These are phyloP conservation scores for Drosophila colorata DNA, from an alignment of 2,888 invertebrate genomes.

Conservation along the genomic window DNA sequence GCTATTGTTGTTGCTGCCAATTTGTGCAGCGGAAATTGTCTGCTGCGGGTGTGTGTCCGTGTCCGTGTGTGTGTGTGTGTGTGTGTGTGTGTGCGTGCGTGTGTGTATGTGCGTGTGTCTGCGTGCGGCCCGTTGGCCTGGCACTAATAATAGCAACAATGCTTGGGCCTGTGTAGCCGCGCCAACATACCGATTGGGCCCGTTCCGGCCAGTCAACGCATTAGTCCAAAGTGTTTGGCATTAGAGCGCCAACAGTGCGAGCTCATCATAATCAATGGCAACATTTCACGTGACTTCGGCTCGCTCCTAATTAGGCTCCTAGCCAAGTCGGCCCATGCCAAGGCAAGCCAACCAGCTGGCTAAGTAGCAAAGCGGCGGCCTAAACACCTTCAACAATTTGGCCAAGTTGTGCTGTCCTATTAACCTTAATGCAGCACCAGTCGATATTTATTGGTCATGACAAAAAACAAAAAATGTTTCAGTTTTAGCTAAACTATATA, in stretches of 20 bases:
- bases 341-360: not conserved
- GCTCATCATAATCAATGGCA: slow-evolving; percentile 62
- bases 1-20: slow-evolving; percentile 38
- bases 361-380: not conserved
- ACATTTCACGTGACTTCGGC: slow-evolving; percentile 46
- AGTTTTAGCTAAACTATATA: slow-evolving; percentile 19
- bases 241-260: slow-evolving; percentile 42
- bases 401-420: slow-evolving; percentile 38
- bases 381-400: slow-evolving; percentile 22
- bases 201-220: slow-evolving; percentile 17
- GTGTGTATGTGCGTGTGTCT: slow-evolving; percentile 1
- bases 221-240: slow-evolving; percentile 59
- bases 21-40: slow-evolving; percentile 70
- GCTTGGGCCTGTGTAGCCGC: slow-evolving; percentile 7
- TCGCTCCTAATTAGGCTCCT: slow-evolving; percentile 44
- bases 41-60: slow-evolving; percentile 24
- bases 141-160: slow-evolving; percentile 47
- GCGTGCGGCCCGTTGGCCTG: slow-evolving; percentile 21
- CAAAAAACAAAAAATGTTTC: slow-evolving; percentile 7
- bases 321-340: not conserved
- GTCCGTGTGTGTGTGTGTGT: not conserved
- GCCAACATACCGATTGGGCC: slow-evolving; percentile 5
- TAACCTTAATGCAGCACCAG: slow-evolving; percentile 40
- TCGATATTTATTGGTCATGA: slow-evolving; percentile 39
- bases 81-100: not conserved